A percentile compares a stretch with the other conserved stretches of the same genome.
Conservation (phyloP, 2,888 invertebrate genomes). For the Chrysomela aeneicollis region DNA sequence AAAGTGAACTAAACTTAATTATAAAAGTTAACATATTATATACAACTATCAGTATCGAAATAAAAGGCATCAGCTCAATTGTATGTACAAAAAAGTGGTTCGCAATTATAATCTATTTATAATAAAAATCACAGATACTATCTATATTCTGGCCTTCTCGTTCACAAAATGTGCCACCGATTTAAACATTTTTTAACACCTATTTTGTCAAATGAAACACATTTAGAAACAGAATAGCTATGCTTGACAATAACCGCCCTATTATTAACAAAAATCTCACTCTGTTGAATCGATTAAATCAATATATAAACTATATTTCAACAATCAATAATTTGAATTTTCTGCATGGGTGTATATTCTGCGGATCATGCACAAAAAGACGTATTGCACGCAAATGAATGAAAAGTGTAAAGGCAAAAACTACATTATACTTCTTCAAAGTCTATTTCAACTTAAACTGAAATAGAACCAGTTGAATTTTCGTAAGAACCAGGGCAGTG, state of each 20-base stretch:
- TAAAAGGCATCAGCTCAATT: conserved; percentile 21
- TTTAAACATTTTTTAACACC: conserved; percentile 16
- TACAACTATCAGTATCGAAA: conserved; percentile 32
- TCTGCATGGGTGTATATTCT: not conserved
- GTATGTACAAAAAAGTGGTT: conserved; percentile 52
- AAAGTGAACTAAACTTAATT: conserved; percentile 55
- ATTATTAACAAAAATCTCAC: conserved; percentile 6
- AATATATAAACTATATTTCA: not conserved
- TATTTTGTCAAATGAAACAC: conserved; percentile 15
- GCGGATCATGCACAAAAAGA: not conserved
- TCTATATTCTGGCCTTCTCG: conserved; percentile 56
- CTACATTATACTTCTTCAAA: too few species aligned
- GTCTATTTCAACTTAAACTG: not conserved
- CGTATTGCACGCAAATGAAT: not conserved
- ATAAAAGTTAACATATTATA: conserved; percentile 59
- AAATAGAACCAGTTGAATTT: not conserved
- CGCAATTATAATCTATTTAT: conserved; percentile 51
- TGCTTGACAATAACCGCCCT: not conserved
- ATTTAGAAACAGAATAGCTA: conserved; percentile 17
- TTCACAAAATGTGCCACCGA: conserved; percentile 43
- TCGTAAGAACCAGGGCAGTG: not conserved
- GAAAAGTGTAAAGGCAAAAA: too few species aligned
- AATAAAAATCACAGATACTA: conserved; percentile 61
- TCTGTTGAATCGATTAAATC: not conserved
- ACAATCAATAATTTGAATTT: not conserved